Evolutionary conservation across 2,113 vertebrate genomes (phyloP).

Genomic region (Silurus asotus): DNA sequence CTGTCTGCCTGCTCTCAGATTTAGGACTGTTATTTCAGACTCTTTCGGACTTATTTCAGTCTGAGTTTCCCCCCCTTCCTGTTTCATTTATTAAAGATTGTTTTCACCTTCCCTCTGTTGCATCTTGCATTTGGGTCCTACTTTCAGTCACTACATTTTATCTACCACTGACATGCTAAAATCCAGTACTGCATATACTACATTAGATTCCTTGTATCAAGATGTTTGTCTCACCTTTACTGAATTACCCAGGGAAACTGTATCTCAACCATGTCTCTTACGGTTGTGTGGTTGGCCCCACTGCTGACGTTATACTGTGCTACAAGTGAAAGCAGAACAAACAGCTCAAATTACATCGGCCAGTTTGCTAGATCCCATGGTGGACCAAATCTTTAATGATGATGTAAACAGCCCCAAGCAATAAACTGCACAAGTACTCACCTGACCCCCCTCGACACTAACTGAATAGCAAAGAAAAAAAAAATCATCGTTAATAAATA

Average conservation of each 20-base stretch:
- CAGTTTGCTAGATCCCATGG: not conserved
- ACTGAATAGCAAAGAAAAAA: not conserved
- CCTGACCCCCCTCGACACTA: not conserved
- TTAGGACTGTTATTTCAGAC: too few species aligned
- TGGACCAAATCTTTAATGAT: not conserved
- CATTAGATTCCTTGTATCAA: not conserved
- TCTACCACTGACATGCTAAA: not conserved
- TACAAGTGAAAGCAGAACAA: not conserved
- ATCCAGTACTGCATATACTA: not conserved
- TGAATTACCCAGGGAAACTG: not conserved
- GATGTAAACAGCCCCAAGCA: conserved; percentile 21
- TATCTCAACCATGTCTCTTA: not conserved
- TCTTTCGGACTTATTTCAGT: too few species aligned
- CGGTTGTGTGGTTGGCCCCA: not conserved
- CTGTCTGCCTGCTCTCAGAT: too few species aligned
- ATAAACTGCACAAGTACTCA: not conserved
- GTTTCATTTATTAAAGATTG: too few species aligned
- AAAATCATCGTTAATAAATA: not conserved
- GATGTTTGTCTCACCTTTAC: not conserved
- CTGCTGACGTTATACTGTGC: not conserved
- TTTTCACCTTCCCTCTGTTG: too few species aligned
- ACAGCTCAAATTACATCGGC: conserved; percentile 21
- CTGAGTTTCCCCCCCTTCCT: too few species aligned
- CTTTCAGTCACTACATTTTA: too few species aligned
- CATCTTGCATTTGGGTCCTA: too few species aligned